Base-by-base conservation (phyloP, 2,113 vertebrate genomes). In the Cyanoliseus patagonus region DNA sequence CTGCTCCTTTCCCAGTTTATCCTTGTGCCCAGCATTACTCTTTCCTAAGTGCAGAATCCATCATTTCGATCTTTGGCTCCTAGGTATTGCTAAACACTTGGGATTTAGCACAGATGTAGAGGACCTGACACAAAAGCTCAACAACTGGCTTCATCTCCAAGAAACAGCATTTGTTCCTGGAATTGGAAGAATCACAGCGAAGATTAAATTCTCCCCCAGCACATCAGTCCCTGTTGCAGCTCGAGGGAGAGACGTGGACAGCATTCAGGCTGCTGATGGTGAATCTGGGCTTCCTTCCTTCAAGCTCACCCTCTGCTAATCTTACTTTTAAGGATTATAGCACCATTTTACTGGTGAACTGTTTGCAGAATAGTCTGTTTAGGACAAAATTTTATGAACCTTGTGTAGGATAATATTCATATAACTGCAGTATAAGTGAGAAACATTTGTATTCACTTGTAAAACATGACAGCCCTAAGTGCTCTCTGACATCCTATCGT, bases 371-470 rank as follows among this genome's bases (percentile, higher is more conserved):
- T 5, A 9, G 3, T 49, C 11, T 42, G 3, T 25, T 82, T 53
- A 44, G 51, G 17, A 44, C 27, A 53, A 61, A 3, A 13, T 3
- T 7, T 27, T 39, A 39, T 20, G 28, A 74, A 30, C 11, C 7
- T 37, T 37, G 8, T 3, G 27, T 2, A 18, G 16, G 16, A 35
- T 13, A 22, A 78, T 51, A 64, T 28, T 49, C 52, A 27, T 35
- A 51, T 25, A 55, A 6, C 16, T n/a, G 9, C 8, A 2, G 1
- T 8, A 0, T 6, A 41, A 87, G 15, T 6, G 25, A 61, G 30
- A 68, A 86, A 47, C 17, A 4, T 19, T 22, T 46, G 6, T 7
- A 41, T 68, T 80, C 10, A 9, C 22, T 77, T 37, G 30, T 22
- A 23, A 74, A 86, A 74, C 10, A 11, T 73, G 31, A 28, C 17